Evolutionary conservation across 2,797 vertebrate genomes (phyloP), one percentile per base, ranked within the genome.

Genomic region (Peromyscus melanophrys): DNA sequence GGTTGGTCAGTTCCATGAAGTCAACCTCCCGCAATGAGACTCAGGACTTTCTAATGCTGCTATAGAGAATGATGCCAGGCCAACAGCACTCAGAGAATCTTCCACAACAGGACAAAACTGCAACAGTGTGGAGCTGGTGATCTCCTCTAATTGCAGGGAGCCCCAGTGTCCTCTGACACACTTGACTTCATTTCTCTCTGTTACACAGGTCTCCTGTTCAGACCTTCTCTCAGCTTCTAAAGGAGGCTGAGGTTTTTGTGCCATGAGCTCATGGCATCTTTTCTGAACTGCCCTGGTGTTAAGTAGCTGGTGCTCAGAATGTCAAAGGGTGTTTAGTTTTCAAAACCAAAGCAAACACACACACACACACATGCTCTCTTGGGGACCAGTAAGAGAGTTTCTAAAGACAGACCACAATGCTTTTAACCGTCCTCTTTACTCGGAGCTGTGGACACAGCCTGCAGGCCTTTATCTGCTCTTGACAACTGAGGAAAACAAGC

Each of bases 321-420:
- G 97, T 98, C 97, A 93, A 96, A 84, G 87, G 87, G 87, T 97
- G 61, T 95, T 98, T 97, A 84, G 91, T 87, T 97, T 94, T 84
- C 90, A 78, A 76, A 97, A 97, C 93, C 96, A 98, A 98, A 98
- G 97, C 96, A 97, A 98, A 98, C 81, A 0, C 88, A 61, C 65
- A 94, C 98, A 61, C 81, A 61, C 81, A 46, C 81, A 83, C 82
- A 83, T 93, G 94, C 97, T 97, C 97, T 97, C 96, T 97, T 86
- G 89, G 84, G 90, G 89, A 93, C 73, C 63, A 96, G 97, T 0
- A 96, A 84, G 93, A 96, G 97, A 92, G 95, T 98, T 97, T 96
- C 95, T 95, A 96, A 98, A 97, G 98, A 96, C 92, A 16, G 90
- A 65, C 96, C 95, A 87, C 93, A 96, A 96, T 93, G 86, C 97